phyloP scores from a whole-genome alignment of 2,113 vertebrate genomes.

The Mirounga angustirostris region DNA sequence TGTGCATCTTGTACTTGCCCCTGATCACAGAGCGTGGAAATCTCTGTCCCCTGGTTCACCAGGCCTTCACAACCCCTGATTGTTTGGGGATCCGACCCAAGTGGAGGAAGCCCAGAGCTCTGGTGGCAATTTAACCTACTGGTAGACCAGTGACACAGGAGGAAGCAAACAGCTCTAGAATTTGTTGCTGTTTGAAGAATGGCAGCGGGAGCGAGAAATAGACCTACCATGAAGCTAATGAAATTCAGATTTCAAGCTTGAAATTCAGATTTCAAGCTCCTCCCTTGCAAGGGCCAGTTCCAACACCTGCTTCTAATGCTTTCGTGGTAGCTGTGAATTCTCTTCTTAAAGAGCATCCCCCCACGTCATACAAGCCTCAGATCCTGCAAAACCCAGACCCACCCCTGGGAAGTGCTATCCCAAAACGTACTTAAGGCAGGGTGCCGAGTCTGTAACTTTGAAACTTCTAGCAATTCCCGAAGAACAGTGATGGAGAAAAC shows the following conservation, averaged over 20 bases:
- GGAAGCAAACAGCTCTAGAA: not conserved
- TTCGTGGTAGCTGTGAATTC: not conserved
- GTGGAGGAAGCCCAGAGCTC: not conserved
- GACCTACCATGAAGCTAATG: not conserved
- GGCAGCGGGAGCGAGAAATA: not conserved
- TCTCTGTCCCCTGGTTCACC: not conserved
- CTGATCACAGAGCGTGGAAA: not conserved
- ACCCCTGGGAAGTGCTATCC: not conserved
- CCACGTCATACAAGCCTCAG: not conserved
- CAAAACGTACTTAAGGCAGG: not conserved
- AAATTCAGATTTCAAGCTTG: not conserved
- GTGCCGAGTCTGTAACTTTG: not conserved
- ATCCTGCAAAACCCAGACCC: not conserved
- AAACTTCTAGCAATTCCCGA: not conserved
- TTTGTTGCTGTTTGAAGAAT: not conserved
- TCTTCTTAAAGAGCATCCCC: not conserved
- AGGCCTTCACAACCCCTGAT: too few relatives aligned
- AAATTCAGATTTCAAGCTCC: not conserved
- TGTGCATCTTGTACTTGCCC: too few relatives aligned
- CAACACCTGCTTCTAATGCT: not conserved
- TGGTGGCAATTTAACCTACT: not conserved
- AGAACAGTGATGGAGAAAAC: not conserved
- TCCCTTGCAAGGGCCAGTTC: not conserved
- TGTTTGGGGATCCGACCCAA: not conserved
- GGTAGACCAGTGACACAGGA: fast-evolving